phyloP scores from a whole-genome alignment of 37 sponge, comb jelly and placozoan genomes.

The Eunapius fragilis region DNA sequence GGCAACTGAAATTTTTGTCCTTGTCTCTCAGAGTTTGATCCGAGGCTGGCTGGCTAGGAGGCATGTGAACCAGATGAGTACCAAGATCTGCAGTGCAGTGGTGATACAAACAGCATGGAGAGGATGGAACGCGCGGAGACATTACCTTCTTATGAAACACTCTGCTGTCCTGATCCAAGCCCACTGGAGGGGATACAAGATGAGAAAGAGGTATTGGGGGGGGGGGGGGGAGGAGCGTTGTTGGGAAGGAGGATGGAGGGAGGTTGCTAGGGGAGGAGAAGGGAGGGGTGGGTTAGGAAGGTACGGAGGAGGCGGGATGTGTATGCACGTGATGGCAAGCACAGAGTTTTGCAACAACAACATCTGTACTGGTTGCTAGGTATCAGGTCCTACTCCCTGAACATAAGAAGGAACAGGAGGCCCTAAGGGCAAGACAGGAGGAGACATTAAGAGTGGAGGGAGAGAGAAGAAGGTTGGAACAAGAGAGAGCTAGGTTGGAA shows the following conservation, averaged over 20 bases:
- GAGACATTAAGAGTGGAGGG: conserved; percentile 1
- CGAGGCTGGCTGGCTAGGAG: conserved; percentile 60
- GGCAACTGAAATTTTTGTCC: neutral
- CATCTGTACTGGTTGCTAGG: neutral
- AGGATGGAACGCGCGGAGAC: conserved; percentile 14
- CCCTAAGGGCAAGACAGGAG: neutral
- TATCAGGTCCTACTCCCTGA: neutral
- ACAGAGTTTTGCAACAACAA: too few relatives aligned
- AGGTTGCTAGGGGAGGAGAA: neutral
- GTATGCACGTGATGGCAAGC: too few relatives aligned
- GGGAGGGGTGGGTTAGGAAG: neutral
- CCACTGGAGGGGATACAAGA: conserved; percentile 48
- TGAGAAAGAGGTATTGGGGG: conserved; percentile 41
- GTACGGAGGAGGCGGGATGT: neutral
- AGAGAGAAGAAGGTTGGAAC: conserved; percentile 8
- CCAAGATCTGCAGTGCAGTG: conserved; percentile 68
- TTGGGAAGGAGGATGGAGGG: neutral
- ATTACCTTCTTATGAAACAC: conserved; percentile 19
- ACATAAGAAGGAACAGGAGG: neutral
- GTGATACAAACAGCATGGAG: conserved; percentile 80
- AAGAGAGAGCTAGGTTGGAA: neutral
- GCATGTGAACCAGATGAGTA: conserved; percentile 5
- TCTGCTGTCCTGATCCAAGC: conserved; percentile 58
- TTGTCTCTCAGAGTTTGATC: conserved; percentile 10
- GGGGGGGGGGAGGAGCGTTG: neutral